phyloP scores from a whole-genome alignment of 1,140 invertebrate genomes.

The Zophobas atratus region DNA sequence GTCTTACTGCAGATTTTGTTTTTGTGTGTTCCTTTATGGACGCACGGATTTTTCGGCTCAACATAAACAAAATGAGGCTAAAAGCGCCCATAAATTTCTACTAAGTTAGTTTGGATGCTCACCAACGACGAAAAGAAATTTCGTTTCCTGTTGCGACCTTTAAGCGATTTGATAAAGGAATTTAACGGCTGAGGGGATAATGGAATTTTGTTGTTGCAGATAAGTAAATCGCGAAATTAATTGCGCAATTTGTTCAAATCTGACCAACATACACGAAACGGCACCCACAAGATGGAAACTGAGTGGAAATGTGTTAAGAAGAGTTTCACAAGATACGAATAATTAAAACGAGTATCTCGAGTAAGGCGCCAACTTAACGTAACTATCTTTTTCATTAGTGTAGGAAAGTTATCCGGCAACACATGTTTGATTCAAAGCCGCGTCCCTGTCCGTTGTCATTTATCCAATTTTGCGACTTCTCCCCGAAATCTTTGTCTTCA shows the following conservation, averaged over 20 bases:
- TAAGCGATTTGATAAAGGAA: constrained; percentile 11
- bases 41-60: background rate
- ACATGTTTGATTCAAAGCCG: no score
- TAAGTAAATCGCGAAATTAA: constrained; percentile 1
- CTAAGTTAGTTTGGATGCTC: background rate
- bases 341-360: no score
- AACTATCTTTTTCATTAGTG: no score
- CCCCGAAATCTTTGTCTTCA: no score
- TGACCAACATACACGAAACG: no score
- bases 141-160: constrained; percentile 7
- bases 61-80: constrained; percentile 6
- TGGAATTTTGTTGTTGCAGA: constrained; percentile 1
- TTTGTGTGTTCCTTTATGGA: constrained; percentile 6
- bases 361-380: no score
- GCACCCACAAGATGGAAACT: no score
- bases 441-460: no score
- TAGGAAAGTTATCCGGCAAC: no score
- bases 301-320: no score
- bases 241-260: background rate
- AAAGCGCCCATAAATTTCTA: constrained; percentile 5
- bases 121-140: background rate
- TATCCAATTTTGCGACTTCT: no score
- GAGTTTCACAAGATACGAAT: no score
- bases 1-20: constrained; percentile 5
- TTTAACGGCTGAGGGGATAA: background rate